Base-by-base conservation (phyloP, 30 jellyfish, hydroid and myxozoan species). In the Pelagia noctiluca region DNA sequence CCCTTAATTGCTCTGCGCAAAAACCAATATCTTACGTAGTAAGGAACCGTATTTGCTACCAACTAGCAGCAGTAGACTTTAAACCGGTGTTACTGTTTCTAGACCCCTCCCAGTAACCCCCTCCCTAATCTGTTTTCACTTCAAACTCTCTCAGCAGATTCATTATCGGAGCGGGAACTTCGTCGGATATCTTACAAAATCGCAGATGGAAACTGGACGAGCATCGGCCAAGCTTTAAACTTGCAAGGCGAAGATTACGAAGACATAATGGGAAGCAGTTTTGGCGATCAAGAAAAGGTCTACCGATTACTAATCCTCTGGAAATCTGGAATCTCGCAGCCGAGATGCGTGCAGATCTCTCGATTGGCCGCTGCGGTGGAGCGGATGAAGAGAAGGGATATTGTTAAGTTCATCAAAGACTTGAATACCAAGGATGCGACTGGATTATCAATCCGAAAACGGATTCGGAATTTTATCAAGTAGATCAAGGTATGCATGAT, bases 101-200 rank as follows among this genome's bases (percentile, higher is more conserved):
- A 11, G 19, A 19, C 11, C 19, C 11, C 11, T 8, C 11, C 19
- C 19, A 11, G 61, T 47, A 10, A 10, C 19, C 61, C 61, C 19
- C 19, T 11, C 61, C 11, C 11, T 8, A 47, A 10, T 11, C 7
- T 10, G n/a, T 36, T 7, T 36, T 23, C 34, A 4, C 13, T 28
- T 35, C 12, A n/a, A 22, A 35, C n/a, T 30, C 0, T 46, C 31
- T 26, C 22, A 30, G 22, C 62, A 90, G 97, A 85, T 25, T 52
- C 96, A 4, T 50, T 91, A 12, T 67, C 96, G 13, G 98, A 91
- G 12, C 89, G 98, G 2, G 98, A 91, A 52, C 92, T 91, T n/a
- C 93, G 98, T 22, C 63, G 98, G 21, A 78, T 91, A 16, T 63
- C 96, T 18, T 91, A 83, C 84, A 78, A 86, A 64, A 69, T 91